A percentile compares a stretch with the other conserved stretches of the same genome.
These are phyloP conservation scores for Falco berigora DNA, from an alignment of 2,797 vertebrate species.

Conservation along the genomic window DNA sequence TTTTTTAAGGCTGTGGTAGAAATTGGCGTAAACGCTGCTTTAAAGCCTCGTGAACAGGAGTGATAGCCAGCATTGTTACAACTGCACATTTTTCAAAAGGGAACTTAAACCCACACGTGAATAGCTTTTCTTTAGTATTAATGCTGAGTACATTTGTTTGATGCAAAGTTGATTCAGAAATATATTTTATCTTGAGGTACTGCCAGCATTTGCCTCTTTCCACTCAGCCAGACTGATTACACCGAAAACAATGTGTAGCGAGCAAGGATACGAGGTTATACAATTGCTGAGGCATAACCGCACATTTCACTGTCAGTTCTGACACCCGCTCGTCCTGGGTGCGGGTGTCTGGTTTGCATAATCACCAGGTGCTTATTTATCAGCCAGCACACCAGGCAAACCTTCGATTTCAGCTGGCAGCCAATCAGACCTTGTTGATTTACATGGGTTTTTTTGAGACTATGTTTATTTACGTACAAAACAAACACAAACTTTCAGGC, in stretches of 20 bases:
- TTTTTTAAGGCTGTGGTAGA: background rate
- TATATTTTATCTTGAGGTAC: conserved; percentile 9
- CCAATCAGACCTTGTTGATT: background rate
- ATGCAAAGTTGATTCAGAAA: background rate
- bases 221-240: background rate
- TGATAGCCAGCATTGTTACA: background rate
- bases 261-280: background rate
- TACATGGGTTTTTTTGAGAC: background rate
- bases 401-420: background rate
- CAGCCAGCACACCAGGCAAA: background rate
- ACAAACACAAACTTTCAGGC: background rate
- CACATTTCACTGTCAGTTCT: conserved; percentile 17
- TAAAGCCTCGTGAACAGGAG: background rate
- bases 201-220: conserved; percentile 8
- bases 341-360: conserved; percentile 1
- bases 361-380: background rate
- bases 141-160: accelerated
- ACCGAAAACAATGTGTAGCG: background rate
- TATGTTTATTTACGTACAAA: background rate
- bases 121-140: background rate
- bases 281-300: background rate
- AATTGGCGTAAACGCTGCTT: background rate
- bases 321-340: background rate
- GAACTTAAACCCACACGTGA: background rate
- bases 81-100: background rate